Evolutionary conservation across 2,888 invertebrate species (phyloP).

Genomic region (Hanleya hanleyi): DNA sequence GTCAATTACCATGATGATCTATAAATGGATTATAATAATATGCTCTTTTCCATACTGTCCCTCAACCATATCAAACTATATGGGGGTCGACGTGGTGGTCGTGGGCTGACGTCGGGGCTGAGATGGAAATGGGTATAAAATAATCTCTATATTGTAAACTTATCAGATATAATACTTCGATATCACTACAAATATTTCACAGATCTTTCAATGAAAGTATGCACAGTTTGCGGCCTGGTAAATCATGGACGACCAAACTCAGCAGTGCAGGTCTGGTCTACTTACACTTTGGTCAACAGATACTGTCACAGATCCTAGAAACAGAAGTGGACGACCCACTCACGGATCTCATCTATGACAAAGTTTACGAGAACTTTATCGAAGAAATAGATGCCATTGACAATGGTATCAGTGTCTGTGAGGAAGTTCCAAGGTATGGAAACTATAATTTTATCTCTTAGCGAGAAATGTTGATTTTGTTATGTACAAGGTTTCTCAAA

Average conservation of each 20-base stretch:
- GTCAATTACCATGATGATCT: no score
- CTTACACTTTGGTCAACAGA: constrained; percentile 88
- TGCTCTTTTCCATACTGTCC: no score
- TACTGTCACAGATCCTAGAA: constrained; percentile 73
- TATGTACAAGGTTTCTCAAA: no score
- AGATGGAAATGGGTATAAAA: no score
- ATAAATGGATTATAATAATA: no score
- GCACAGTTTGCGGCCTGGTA: constrained; percentile 63
- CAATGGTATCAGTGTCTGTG: constrained; percentile 92
- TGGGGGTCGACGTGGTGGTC: no score
- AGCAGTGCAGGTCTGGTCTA: constrained; percentile 97
- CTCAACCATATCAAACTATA: no score
- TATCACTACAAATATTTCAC: no score
- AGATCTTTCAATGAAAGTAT: constrained; percentile 74
- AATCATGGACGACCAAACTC: constrained; percentile 78
- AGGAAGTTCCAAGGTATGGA: constrained; percentile 75
- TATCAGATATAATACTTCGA: no score
- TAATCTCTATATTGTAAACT: no score
- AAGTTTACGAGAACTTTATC: constrained; percentile 89
- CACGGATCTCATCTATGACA: constrained; percentile 72
- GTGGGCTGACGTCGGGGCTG: no score
- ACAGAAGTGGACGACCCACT: constrained; percentile 42
- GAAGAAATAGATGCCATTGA: constrained; percentile 97
- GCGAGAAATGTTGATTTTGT: no score
- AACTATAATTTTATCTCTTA: neutral